phyloP scores from a whole-genome alignment of 1,140 invertebrate species.

The Drosophila novamexicana region DNA sequence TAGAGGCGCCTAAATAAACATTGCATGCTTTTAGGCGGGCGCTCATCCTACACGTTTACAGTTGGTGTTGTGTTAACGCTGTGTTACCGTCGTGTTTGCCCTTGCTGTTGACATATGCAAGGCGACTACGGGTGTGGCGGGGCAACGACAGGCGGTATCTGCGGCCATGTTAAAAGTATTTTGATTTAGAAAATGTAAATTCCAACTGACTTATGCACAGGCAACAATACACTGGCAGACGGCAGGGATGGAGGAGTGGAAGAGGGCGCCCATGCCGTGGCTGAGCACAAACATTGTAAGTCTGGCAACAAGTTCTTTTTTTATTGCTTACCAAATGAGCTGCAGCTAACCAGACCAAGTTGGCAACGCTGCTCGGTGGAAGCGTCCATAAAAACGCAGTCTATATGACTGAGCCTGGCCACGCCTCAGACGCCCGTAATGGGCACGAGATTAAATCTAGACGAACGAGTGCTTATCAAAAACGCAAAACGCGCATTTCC shows the following conservation, averaged over 20 bases:
- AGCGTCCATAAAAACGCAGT: constrained; percentile 71
- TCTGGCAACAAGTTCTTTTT: constrained; percentile 67
- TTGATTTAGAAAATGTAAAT: constrained; percentile 78
- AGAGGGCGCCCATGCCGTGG: neutral
- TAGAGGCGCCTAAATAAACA: constrained; percentile 67
- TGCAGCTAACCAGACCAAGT: constrained; percentile 43
- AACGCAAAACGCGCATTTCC: constrained; percentile 71
- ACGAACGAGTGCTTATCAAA: constrained; percentile 46
- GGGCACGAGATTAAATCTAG: constrained; percentile 57
- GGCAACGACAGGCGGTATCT: constrained; percentile 8
- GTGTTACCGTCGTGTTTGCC: constrained; percentile 28
- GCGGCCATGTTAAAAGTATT: constrained; percentile 62
- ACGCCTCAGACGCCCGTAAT: constrained; percentile 19
- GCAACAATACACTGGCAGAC: constrained; percentile 39
- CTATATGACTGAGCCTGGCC: constrained; percentile 45
- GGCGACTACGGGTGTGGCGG: constrained; percentile 10
- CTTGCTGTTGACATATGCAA: constrained; percentile 52
- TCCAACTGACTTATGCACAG: constrained; percentile 54
- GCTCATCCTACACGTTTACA: constrained; percentile 31
- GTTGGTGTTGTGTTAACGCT: constrained; percentile 37
- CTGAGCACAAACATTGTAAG: constrained; percentile 61
- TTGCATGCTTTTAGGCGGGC: constrained; percentile 63
- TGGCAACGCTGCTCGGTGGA: constrained; percentile 42
- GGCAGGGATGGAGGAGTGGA: too few species aligned
- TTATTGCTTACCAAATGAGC: constrained; percentile 81